These are phyloP conservation scores for Porites evermanni DNA, from an alignment of 92 coral and sea anemone species.

Conservation along the genomic window DNA sequence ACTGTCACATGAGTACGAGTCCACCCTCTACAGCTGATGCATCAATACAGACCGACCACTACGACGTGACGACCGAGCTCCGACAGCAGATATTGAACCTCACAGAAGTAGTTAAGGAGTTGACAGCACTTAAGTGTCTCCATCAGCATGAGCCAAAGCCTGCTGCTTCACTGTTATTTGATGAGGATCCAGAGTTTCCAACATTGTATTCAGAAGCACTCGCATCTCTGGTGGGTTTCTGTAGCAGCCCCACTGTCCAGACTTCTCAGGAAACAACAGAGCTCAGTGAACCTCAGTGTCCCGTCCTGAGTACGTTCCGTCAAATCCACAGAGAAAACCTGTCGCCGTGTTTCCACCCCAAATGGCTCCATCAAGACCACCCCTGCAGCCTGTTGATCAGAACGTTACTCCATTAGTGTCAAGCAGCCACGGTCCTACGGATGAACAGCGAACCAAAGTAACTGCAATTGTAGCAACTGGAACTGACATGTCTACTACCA, in stretches of 20 bases:
- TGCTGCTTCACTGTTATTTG: background rate
- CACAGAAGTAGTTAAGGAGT: conserved; percentile 13
- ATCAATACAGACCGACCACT: conserved; percentile 42
- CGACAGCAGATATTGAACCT: conserved; percentile 26
- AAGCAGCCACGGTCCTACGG: conserved; percentile 20
- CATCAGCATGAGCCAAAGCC: conserved; percentile 21
- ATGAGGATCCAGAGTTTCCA: conserved; percentile 17
- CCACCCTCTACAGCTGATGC: conserved; percentile 2
- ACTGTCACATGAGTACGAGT: conserved; percentile 2
- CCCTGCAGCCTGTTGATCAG: conserved; percentile 12
- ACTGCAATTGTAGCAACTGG: conserved; percentile 15
- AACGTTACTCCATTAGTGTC: background rate
- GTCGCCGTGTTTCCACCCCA: conserved; percentile 3
- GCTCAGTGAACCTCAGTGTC: background rate
- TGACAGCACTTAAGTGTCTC: conserved; percentile 11
- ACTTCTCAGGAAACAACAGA: conserved; percentile 12
- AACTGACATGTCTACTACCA: conserved; percentile 16
- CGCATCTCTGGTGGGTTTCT: background rate
- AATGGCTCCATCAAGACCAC: conserved; percentile 21
- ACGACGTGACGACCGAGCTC: conserved; percentile 28
- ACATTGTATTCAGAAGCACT: conserved; percentile 15
- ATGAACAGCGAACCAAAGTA: conserved; percentile 42
- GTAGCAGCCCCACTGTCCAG: conserved; percentile 11
- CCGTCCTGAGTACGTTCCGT: background rate
- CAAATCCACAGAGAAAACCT: background rate